A percentile compares a stretch with the other conserved stretches of the same genome.
Evolutionary conservation across 2,888 invertebrate genomes (phyloP).

Genomic region (Bellardia bayeri): DNA sequence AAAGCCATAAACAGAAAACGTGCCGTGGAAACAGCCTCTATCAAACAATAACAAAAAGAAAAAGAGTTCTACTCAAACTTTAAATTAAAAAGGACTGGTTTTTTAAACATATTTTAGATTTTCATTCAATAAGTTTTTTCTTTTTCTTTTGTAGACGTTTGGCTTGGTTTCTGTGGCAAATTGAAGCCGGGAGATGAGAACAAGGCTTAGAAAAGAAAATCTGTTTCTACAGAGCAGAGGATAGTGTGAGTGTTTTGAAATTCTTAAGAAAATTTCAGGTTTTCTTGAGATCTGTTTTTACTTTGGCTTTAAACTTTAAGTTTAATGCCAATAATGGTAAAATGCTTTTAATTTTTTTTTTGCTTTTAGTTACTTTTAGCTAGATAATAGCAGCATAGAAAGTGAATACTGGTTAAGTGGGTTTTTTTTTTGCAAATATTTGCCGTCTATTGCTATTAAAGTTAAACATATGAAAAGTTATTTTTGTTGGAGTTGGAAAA

Average conservation of each 20-base stretch:
- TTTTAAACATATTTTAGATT: constrained; percentile 68
- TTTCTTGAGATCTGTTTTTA: constrained; percentile 58
- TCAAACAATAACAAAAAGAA: not conserved
- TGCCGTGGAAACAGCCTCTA: constrained; percentile 62
- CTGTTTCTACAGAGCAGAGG: constrained; percentile 25
- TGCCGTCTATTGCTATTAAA: constrained; percentile 24
- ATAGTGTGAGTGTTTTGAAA: constrained; percentile 34
- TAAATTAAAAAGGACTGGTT: constrained; percentile 71
- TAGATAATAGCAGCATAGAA: constrained; percentile 60
- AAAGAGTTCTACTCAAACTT: constrained; percentile 52
- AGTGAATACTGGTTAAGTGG: constrained; percentile 72
- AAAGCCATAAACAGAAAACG: constrained; percentile 71
- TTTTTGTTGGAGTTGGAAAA: constrained; percentile 4
- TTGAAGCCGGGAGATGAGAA: constrained; percentile 23
- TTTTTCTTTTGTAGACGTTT: not conserved
- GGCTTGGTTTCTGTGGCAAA: not conserved
- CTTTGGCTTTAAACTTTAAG: constrained; percentile 26
- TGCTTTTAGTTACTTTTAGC: constrained; percentile 18
- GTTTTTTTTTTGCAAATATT: constrained; percentile 54
- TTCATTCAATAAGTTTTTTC: constrained; percentile 72
- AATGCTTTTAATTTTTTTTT: constrained; percentile 69
- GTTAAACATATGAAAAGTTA: constrained; percentile 11
- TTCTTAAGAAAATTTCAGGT: constrained; percentile 73
- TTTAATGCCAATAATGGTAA: constrained; percentile 72
- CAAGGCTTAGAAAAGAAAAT: constrained; percentile 62